Conservation (phyloP, 2,113 vertebrate genomes). For the Oreochromis spilurus region DNA sequence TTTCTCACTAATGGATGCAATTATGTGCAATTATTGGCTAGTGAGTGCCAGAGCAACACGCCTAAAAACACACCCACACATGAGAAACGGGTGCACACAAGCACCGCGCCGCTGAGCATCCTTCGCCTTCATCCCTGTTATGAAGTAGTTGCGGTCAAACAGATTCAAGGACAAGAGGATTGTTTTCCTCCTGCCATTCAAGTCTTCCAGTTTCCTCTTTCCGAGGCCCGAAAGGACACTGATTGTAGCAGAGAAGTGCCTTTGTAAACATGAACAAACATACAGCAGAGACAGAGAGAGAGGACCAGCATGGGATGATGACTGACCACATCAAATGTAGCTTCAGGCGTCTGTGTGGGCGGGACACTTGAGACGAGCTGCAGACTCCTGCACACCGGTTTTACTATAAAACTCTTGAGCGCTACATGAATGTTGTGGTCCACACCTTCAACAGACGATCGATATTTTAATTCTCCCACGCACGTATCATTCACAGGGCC, state of each 20-base stretch:
- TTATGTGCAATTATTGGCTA: constrained; percentile 72
- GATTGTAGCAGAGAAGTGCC: background rate
- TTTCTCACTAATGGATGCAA: constrained; percentile 62
- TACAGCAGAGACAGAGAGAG: background rate
- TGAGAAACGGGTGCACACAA: constrained; percentile 2
- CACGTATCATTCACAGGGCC: background rate
- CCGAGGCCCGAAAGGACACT: background rate
- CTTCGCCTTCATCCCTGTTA: background rate
- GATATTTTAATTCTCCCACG: constrained; percentile 6
- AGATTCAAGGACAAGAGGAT: background rate
- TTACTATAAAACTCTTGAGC: constrained; percentile 1
- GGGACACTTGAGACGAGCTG: constrained; percentile 26
- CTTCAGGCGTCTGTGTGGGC: constrained; percentile 43
- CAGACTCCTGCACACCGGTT: background rate
- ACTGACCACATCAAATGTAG: constrained; percentile 2
- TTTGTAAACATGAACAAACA: background rate
- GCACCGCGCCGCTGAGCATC: background rate
- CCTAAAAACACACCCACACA: constrained; percentile 63
- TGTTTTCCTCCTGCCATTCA: background rate
- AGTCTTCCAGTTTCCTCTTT: background rate
- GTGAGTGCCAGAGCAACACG: constrained; percentile 47
- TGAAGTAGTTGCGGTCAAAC: background rate
- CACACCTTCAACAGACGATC: background rate
- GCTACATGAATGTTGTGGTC: background rate
- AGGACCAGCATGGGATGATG: background rate